Evolutionary conservation across 1,140 invertebrate species (phyloP), one percentile per base, ranked within the genome.

Genomic region (Drosophila biarmipes): DNA sequence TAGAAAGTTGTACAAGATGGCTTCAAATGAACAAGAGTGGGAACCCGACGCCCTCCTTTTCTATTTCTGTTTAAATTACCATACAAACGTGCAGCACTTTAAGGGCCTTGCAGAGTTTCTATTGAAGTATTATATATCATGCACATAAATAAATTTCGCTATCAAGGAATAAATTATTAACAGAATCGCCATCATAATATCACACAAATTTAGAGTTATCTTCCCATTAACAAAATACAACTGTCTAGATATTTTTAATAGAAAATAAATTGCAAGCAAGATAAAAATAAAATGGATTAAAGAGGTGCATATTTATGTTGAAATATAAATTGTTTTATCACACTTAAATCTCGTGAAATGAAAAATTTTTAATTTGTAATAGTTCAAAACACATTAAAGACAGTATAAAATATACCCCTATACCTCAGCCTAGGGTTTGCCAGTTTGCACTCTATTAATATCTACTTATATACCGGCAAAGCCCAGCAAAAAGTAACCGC

Each of bases 361-460:
- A n/a, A n/a, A n/a, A n/a, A n/a, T n/a, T n/a, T n/a, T n/a, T n/a
- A n/a, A n/a, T n/a, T n/a, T n/a, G n/a, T n/a, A n/a, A n/a, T n/a
- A n/a, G n/a, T n/a, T n/a, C n/a, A n/a, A n/a, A n/a, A n/a, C n/a
- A n/a, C n/a, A n/a, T n/a, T n/a, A n/a, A n/a, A 24, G 24, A 24
- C 24, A 24, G 24, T 31, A 0, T 8, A 31, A 31, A 10, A 31
- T 31, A 31, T 24, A 31, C 2, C 0, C 29, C 29, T 31, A 0
- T 10, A 31, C 10, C 8, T 27, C 4, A 6, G 7, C 19, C n/a
- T 11, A 4, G 11, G 1, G 29, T 17, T 24, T 2, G 11, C 12
- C 45, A 64, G 52, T 51, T 52, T 51, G 21, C 40, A 64, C 35
- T 64, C 37, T 24, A 64, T 67, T 67, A 64, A 42, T 58, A 62